Base-by-base conservation (phyloP, 2,113 vertebrate species). In the Ifrita kowaldi region DNA sequence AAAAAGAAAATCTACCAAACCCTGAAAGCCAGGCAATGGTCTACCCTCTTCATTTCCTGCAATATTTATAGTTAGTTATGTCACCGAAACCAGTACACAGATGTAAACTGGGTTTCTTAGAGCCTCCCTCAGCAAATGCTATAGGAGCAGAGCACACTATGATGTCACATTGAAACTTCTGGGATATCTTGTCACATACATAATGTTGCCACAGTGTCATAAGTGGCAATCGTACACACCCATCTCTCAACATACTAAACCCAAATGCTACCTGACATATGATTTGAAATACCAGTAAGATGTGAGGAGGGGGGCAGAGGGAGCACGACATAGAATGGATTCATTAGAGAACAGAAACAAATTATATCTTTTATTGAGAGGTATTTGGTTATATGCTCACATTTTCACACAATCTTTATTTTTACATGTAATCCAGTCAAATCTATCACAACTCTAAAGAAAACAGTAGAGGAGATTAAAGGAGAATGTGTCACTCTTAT, bases 121-220 rank as follows among this genome's bases (percentile, higher is more conserved):
- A 49, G 47, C 27, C 14, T 91, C 47, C 32, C n/a, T 64, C 24
- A 50, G 76, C n/a, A 89, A 87, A 78, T 5, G 30, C 35, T 55
- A 50, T 15, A 16, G 0, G 1, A 63, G 70, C 41, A 84, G 33
- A 47, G 49, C n/a, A 44, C n/a, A 22, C 22, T 7, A 1, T 24
- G n/a, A 84, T 9, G 9, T 23, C 35, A 16, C 6, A 15, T 23
- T 67, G 47, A 75, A 82, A 49, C 18, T 57, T 50, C 56, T 50
- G 49, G 42, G 44, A 11, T 42, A 71, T 27, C 55, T 44, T 83
- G 55, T 21, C 47, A 26, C 7, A 2, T 8, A 39, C 0, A 3
- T 23, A 27, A 3, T 6, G 28, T 2, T 65, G 47, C 13, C 62
- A 62, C 28, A 18, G 32, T 2, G 23, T 80, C n/a, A 62, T n/a